phyloP scores from a whole-genome alignment of 2,888 invertebrate genomes.

The Sycophila texana region DNA sequence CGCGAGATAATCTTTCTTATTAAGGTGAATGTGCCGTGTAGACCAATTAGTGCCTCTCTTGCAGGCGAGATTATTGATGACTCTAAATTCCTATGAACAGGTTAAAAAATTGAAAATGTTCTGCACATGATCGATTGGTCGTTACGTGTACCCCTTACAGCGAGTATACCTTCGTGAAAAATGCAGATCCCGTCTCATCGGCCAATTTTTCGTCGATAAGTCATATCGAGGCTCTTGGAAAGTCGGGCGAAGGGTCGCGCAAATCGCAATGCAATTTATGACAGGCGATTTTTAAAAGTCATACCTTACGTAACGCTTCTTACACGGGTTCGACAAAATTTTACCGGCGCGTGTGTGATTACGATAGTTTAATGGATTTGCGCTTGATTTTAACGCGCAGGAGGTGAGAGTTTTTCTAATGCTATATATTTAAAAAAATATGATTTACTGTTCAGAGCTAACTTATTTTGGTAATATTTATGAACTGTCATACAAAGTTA shows the following conservation, averaged over 20 bases:
- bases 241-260: background rate
- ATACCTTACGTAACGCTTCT: background rate
- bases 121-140: background rate
- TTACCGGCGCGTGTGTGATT: background rate
- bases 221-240: background rate
- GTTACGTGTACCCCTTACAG: background rate
- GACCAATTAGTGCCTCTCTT: background rate
- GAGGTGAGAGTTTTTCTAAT: background rate
- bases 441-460: background rate
- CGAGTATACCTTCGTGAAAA: background rate
- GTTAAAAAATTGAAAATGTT: background rate
- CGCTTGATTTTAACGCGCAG: background rate
- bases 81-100: background rate
- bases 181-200: background rate
- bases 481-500: background rate
- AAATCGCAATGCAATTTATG: background rate
- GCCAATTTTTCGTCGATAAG: too few species aligned
- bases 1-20: background rate
- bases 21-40: background rate
- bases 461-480: background rate
- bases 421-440: background rate
- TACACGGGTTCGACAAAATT: too few species aligned
- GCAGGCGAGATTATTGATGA: background rate
- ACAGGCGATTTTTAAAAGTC: background rate
- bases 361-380: slow-evolving; percentile 15